A percentile compares a stretch with the other conserved stretches of the same genome.
phyloP scores from a whole-genome alignment of 1,140 invertebrate genomes.

The Drosophila sucinea region DNA sequence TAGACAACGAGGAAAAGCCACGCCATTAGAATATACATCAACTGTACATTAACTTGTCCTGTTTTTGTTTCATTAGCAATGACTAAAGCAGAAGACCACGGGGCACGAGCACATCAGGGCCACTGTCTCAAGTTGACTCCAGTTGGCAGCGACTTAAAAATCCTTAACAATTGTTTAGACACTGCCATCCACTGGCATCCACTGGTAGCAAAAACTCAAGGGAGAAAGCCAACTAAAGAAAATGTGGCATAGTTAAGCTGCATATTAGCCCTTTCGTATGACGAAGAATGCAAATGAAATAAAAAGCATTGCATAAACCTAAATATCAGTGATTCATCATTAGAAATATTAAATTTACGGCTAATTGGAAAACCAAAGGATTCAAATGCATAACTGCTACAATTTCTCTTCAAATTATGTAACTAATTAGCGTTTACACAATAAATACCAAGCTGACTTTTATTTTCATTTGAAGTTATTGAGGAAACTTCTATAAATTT shows the following conservation, averaged over 20 bases:
- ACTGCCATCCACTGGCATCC: slow-evolving; percentile 20
- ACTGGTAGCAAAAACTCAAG: too few relatives aligned
- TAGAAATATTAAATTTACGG: too few relatives aligned
- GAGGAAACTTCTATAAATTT: too few relatives aligned
- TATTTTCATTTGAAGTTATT: too few relatives aligned
- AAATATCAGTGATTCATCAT: too few relatives aligned
- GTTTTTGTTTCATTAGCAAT: slow-evolving; percentile 77
- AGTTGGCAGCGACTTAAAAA: slow-evolving; percentile 39
- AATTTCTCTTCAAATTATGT: too few relatives aligned
- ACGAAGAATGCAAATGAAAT: slow-evolving; percentile 19
- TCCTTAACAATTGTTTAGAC: slow-evolving; percentile 54
- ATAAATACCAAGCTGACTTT: too few relatives aligned
- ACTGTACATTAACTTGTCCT: slow-evolving; percentile 79
- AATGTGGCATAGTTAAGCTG: slow-evolving; percentile 23
- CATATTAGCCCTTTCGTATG: slow-evolving; percentile 67
- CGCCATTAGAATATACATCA: slow-evolving; percentile 76
- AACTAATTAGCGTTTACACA: too few relatives aligned
- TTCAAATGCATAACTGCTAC: too few relatives aligned
- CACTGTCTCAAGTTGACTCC: slow-evolving; percentile 34
- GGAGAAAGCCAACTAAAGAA: slow-evolving; percentile 9
- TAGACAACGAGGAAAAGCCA: slow-evolving; percentile 19
- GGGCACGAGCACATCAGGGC: background rate
- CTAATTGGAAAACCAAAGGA: too few relatives aligned
- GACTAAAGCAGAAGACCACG: slow-evolving; percentile 25
- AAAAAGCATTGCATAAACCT: slow-evolving; percentile 42